Evolutionary conservation across 1,140 invertebrate genomes (phyloP), one percentile per base, ranked within the genome.

Genomic region (Drosophila yakuba): DNA sequence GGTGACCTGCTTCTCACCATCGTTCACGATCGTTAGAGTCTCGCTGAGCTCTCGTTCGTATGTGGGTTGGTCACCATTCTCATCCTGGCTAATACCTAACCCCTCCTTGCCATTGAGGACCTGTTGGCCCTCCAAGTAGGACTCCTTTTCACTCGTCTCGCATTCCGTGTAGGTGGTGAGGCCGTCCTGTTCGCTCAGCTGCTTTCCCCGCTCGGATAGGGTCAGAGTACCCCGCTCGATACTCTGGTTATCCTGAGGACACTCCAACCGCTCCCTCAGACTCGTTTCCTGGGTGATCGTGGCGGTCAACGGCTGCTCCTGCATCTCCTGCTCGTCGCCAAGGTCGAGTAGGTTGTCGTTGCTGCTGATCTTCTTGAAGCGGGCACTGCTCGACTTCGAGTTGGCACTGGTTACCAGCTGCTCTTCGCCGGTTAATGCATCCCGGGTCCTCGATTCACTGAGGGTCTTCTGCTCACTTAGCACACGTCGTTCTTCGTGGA

Each of bases 201-300:
- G 90, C 56, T 91, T 92, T 73, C 91, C 91, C 78, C 91, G 80
- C 81, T 92, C 91, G 77, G 91, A 92, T 91, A 91, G 81, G 75
- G 85, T 91, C 90, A 92, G 76, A 80, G 77, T 92, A 92, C 91
- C 91, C 62, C 72, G 66, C 57, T 81, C 88, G 84, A 92, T 92
- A 92, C 88, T 91, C 86, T 92, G 91, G 84, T 79, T 91, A 92
- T 92, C 91, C 75, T 80, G 90, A 83, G 91, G 91, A 80, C 83
- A 78, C 10, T 90, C 74, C 64, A 85, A 69, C 35, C 90, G 73
- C 76, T 91, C 91, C 77, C 71, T 83, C 51, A 92, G 67, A 68
- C 88, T 68, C 72, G 88, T 77, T 77, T 91, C 91, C 61, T 89
- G 88, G 56, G 72, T 78, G 56, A 91, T 89, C 74, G 88, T 91